Percentiles rank a stretch among this genome's conserved stretches.
phyloP scores from a whole-genome alignment of 2,797 vertebrate genomes.

The Esox lucius region DNA sequence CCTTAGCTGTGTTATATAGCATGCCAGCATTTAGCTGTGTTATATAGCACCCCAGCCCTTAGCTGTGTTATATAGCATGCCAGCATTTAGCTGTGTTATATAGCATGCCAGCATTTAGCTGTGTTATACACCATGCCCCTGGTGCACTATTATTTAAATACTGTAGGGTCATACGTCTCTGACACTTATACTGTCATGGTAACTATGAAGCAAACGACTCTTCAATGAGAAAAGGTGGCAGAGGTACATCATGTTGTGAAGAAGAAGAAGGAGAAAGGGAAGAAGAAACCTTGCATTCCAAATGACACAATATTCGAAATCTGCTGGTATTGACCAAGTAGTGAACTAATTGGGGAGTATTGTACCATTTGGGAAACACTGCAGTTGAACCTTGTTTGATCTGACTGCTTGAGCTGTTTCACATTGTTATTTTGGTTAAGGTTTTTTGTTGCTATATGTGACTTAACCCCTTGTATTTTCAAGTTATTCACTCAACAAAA shows the following conservation, averaged over 20 bases:
- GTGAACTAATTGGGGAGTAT: too few relatives aligned
- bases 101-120: too few relatives aligned
- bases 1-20: too few relatives aligned
- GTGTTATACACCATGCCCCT: too few relatives aligned
- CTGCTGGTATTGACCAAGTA: background rate
- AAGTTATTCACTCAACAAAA: constrained; percentile 16
- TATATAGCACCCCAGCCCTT: too few relatives aligned
- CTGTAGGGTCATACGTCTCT: background rate
- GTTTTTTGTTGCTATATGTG: background rate
- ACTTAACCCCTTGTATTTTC: constrained; percentile 6
- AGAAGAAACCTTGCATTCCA: background rate
- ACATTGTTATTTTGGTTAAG: constrained; percentile 1
- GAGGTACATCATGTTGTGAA: constrained; percentile 22
- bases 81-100: too few relatives aligned
- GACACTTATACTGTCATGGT: background rate
- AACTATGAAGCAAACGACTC: constrained; percentile 6
- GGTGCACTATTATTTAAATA: too few relatives aligned
- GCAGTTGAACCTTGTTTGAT: constrained; percentile 22
- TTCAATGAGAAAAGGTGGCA: constrained; percentile 10
- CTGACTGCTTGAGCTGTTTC: constrained; percentile 12
- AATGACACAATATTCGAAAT: background rate
- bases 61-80: too few relatives aligned
- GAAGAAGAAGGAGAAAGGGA: background rate
- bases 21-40: too few relatives aligned
- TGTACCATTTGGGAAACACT: background rate